Evolutionary conservation across 2,888 invertebrate species (phyloP).

Genomic region (Meliscaeva auricollis): DNA sequence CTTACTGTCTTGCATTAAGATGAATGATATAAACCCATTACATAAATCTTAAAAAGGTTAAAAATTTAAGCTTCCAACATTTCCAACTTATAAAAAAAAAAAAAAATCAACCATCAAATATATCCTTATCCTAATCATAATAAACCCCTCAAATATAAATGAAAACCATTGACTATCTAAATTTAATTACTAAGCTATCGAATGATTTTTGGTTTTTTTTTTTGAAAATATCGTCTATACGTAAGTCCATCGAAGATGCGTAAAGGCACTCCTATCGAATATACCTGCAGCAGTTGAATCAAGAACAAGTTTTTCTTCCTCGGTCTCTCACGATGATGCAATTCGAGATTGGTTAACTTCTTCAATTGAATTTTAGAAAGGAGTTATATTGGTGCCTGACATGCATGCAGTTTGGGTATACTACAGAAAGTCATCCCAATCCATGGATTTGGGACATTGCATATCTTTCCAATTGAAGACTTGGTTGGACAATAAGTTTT

Average conservation of each 20-base stretch:
- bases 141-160: too few relatives aligned
- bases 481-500: constrained; percentile 5
- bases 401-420: background rate
- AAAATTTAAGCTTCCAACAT: too few relatives aligned
- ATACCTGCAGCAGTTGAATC: constrained; percentile 1
- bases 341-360: too few relatives aligned
- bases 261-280: constrained; percentile 12
- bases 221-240: too few relatives aligned
- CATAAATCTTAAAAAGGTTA: too few relatives aligned
- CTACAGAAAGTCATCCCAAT: too few relatives aligned
- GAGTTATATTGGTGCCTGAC: constrained; percentile 40
- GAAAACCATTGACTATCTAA: constrained; percentile 15
- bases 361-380: constrained; percentile 43
- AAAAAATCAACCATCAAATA: too few relatives aligned
- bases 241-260: constrained; percentile 15
- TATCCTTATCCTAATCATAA: too few relatives aligned
- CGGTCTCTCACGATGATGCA: constrained; percentile 15
- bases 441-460: constrained; percentile 3
- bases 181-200: constrained; percentile 35
- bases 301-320: constrained; percentile 43
- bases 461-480: background rate
- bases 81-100: too few relatives aligned
- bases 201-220: too few relatives aligned
- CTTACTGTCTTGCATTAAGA: too few relatives aligned
- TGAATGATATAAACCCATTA: too few relatives aligned